phyloP scores from a whole-genome alignment of 2,888 invertebrate species.

The Monochamus alternatus region DNA sequence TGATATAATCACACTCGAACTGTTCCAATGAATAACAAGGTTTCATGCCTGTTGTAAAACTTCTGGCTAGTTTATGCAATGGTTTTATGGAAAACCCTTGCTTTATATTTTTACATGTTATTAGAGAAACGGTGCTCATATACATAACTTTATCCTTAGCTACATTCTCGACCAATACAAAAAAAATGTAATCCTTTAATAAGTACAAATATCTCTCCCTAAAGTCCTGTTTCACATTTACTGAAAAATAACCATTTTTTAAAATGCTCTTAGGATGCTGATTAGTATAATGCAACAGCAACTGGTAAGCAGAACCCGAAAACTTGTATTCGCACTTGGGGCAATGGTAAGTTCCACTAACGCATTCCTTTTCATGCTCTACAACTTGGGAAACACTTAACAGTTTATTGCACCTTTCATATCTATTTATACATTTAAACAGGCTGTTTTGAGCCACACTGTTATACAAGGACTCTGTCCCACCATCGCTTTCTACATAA shows the following conservation, averaged over 20 bases:
- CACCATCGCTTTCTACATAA: constrained; percentile 29
- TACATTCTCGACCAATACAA: constrained; percentile 5
- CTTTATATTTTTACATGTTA: not conserved
- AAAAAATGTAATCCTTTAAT: constrained; percentile 9
- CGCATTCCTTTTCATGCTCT: constrained; percentile 39
- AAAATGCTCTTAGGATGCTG: constrained; percentile 1
- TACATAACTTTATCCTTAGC: not conserved
- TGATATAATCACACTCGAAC: constrained; percentile 6
- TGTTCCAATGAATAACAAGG: constrained; percentile 4
- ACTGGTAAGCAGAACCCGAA: constrained; percentile 5
- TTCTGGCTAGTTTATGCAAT: not conserved
- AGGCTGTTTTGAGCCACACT: constrained; percentile 22
- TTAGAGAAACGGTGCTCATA: constrained; percentile 9
- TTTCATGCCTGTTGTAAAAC: not conserved
- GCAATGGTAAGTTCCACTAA: constrained; percentile 17
- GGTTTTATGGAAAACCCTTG: constrained; percentile 4
- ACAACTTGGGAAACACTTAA: constrained; percentile 32
- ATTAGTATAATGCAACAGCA: constrained; percentile 23
- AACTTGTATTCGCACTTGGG: constrained; percentile 28
- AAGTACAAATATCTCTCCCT: constrained; percentile 13
- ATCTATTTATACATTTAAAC: constrained; percentile 44
- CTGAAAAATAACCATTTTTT: not conserved
- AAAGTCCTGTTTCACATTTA: not conserved
- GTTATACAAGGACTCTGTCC: constrained; percentile 27
- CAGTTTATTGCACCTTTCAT: constrained; percentile 39